Evolutionary conservation across 2,888 invertebrate species (phyloP), one percentile per base, ranked within the genome.

Genomic region (Encarsia formosa): DNA sequence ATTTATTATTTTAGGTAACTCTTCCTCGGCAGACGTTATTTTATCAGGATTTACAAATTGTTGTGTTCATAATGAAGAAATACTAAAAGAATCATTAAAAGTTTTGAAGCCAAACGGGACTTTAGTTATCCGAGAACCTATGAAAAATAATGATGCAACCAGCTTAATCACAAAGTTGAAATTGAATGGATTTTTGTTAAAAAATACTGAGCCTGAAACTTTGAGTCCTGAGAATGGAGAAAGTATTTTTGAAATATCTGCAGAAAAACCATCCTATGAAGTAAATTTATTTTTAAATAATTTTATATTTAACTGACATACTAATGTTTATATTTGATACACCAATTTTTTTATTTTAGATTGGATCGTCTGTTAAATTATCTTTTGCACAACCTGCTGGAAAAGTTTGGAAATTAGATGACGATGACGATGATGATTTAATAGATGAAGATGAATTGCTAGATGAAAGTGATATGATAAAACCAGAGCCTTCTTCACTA

Each of bases 381-480:
- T 76, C 76, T 20, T 75, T 79, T 57, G 65, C 67, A 22, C 68
- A 69, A 23, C 63, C 73, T 34, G 62, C 74, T 23, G 65, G 77
- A 4, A 73, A 77, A 31, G 81, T 87, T 2, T 94, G 94, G 92
- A 89, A 88, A 71, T 71, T 93, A 39, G 85, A 87, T 55, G 80
- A 81, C 46, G 85, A 85, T 9, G 81, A 82, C 58, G 88, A 91
- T 65, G 86, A 86, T 63, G 87, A 88, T 54, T 77, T 85, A 23
- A 91, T 97, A 60, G 88, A 97, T 75, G 88, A 90, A 55, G 88
- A 94, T 73, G 85, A 87, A 61, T 79, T 99, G 23, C 76, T 99
- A 16, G 92, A 94, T 74, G 93, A 91, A 64, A 87, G 87, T 54
- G 97, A 98, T 74, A 80, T 90, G 57, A 83, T 85, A 63, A 93